Base-by-base conservation (phyloP, 2,113 vertebrate genomes). In the Piaya cayana region DNA sequence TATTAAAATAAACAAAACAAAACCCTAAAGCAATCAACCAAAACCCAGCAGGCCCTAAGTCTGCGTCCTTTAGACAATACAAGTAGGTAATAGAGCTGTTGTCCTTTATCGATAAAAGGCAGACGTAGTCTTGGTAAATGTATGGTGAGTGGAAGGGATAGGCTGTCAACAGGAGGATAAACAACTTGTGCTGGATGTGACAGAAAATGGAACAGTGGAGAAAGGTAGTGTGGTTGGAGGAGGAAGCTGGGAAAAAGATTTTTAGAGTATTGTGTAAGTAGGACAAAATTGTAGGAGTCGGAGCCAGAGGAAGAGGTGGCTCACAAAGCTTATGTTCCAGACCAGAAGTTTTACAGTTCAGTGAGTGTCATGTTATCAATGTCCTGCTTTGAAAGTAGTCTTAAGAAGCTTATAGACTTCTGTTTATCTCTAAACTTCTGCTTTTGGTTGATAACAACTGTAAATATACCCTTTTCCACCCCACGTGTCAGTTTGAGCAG, bases 381-480 rank as follows among this genome's bases (percentile, higher is more conserved):
- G 42, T 90, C 71, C 47, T 91, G 71, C 59, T 83, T 91, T 87
- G 50, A 72, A 82, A 95, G 62, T 34, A 27, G 79, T 65, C 62
- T 89, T 87, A 62, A 47, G 67, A 75, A 70, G 56, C 62, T 81
- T 63, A 30, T 83, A 71, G 90, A 88, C 71, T 88, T 72, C 17
- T 50, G 32, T 89, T 92, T 43, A 49, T 95, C 74, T 91, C 53
- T 90, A 60, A 59, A 69, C 58, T 92, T 86, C 39, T 74, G 74
- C 14, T 32, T 87, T 83, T 74, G 56, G 52, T 90, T 90, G n/a
- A 71, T 81, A 70, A 76, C 85, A 94, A 63, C 29, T 59, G 34
- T 93, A 92, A 88, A 88, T 94, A 49, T 92, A 84, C 53, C 42
- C 62, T 85, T 88, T 96, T 95, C 90, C 30, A 93, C 79, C 56